Percentiles rank a stretch among this genome's conserved stretches.
Conservation (phyloP, 2,797 vertebrate genomes). For the Microchirus variegatus region DNA sequence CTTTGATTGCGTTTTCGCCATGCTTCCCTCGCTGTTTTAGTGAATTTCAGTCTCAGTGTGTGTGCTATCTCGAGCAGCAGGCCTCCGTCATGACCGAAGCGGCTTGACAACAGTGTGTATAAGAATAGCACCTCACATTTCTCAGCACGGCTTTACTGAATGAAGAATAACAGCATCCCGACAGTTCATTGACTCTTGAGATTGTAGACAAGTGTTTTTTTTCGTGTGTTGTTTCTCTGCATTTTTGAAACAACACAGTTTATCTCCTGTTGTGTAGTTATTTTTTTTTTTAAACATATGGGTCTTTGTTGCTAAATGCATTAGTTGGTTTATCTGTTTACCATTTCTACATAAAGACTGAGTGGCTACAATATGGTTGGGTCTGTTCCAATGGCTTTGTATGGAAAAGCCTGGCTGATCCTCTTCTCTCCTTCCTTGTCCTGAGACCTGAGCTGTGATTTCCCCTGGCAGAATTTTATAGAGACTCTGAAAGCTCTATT, state of each 20-base stretch:
- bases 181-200: slow-evolving; percentile 21
- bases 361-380: slow-evolving; percentile 17
- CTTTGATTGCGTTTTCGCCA: slow-evolving; percentile 36
- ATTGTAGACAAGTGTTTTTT: not conserved
- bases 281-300: no score
- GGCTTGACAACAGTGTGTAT: slow-evolving; percentile 14
- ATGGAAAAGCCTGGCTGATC: slow-evolving; percentile 28
- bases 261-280: no score
- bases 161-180: slow-evolving; percentile 21
- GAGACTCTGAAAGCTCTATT: slow-evolving; percentile 53
- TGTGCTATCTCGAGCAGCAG: slow-evolving; percentile 36
- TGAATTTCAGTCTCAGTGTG: slow-evolving; percentile 34
- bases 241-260: no score
- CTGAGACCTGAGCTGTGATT: slow-evolving; percentile 60
- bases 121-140: slow-evolving; percentile 31
- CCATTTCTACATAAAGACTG: slow-evolving; percentile 35
- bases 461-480: slow-evolving; percentile 56
- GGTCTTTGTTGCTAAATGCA: slow-evolving; percentile 8
- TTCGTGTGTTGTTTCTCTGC: no score
- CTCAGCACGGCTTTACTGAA: slow-evolving; percentile 22
- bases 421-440: slow-evolving; percentile 26
- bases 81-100: slow-evolving; percentile 28
- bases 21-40: slow-evolving; percentile 21
- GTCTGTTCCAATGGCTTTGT: slow-evolving; percentile 49
- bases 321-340: slow-evolving; percentile 26